Evolutionary conservation across 2,888 invertebrate species (phyloP).

Genomic region (Carpatolechia fugitivella): DNA sequence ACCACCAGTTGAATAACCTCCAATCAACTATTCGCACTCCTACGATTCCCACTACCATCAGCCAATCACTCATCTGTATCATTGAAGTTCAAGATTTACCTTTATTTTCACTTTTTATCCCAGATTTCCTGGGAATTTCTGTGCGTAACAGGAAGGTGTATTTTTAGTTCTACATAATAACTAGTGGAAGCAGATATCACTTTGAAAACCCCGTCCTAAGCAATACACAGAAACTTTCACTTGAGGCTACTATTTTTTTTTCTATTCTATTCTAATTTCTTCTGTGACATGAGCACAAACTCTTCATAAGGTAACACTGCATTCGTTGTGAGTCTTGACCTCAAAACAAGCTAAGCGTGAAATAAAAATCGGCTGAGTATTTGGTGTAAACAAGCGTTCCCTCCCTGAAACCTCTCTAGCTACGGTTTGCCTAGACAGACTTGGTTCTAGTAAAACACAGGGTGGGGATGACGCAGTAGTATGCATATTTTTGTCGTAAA

Average conservation of each 20-base stretch:
- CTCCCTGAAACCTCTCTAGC: neutral
- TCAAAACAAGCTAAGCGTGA: neutral
- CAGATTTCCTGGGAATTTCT: neutral
- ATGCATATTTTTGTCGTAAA: constrained; percentile 67
- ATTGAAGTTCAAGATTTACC: neutral
- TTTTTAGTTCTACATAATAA: no score
- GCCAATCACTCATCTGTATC: constrained; percentile 3
- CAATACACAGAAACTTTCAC: neutral
- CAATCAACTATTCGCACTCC: constrained; percentile 78
- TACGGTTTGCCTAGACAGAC: constrained; percentile 1
- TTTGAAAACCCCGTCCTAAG: neutral
- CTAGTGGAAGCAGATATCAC: constrained; percentile 25
- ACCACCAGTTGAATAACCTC: constrained; percentile 78
- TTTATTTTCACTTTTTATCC: neutral
- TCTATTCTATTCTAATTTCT: no score
- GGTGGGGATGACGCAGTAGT: constrained; percentile 49
- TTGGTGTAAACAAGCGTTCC: neutral
- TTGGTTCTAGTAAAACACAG: constrained; percentile 36
- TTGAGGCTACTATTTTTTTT: no score
- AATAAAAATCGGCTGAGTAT: neutral
- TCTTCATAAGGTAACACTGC: neutral
- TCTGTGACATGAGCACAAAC: no score
- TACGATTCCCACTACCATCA: constrained; percentile 47
- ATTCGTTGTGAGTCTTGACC: neutral
- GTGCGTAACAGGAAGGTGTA: neutral